phyloP scores from a whole-genome alignment of 2,113 vertebrate genomes.

The Hassar affinis region DNA sequence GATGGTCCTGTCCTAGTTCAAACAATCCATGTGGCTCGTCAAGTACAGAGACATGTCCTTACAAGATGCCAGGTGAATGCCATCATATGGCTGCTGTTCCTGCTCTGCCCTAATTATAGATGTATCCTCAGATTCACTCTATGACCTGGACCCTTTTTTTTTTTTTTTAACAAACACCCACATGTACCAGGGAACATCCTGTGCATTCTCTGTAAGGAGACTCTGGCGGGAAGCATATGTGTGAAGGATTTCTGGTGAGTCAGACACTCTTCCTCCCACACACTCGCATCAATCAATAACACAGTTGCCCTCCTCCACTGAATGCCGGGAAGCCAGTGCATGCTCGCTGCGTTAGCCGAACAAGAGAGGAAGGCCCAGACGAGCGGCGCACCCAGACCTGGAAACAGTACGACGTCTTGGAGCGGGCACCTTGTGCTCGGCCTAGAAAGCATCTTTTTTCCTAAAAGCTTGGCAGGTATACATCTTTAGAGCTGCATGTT shows the following conservation, averaged over 20 bases:
- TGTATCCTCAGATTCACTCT: constrained; percentile 29
- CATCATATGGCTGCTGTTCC: constrained; percentile 14
- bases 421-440: neutral
- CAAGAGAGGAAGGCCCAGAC: constrained; percentile 31
- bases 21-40: constrained; percentile 41
- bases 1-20: constrained; percentile 44
- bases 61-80: constrained; percentile 33
- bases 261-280: constrained; percentile 69
- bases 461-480: neutral
- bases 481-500: neutral
- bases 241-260: constrained; percentile 70
- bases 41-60: constrained; percentile 39
- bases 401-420: neutral
- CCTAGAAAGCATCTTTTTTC: neutral
- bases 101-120: constrained; percentile 35
- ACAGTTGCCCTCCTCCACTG: constrained; percentile 57
- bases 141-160: constrained; percentile 47
- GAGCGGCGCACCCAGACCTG: constrained; percentile 27
- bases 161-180: constrained; percentile 36
- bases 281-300: constrained; percentile 73
- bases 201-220: constrained; percentile 17
- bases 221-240: constrained; percentile 11
- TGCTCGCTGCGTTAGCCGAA: constrained; percentile 11
- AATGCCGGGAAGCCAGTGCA: constrained; percentile 40
- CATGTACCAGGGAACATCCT: neutral